Base-by-base conservation (phyloP, 2,888 invertebrate species). In the Sminthurinus aureus region DNA sequence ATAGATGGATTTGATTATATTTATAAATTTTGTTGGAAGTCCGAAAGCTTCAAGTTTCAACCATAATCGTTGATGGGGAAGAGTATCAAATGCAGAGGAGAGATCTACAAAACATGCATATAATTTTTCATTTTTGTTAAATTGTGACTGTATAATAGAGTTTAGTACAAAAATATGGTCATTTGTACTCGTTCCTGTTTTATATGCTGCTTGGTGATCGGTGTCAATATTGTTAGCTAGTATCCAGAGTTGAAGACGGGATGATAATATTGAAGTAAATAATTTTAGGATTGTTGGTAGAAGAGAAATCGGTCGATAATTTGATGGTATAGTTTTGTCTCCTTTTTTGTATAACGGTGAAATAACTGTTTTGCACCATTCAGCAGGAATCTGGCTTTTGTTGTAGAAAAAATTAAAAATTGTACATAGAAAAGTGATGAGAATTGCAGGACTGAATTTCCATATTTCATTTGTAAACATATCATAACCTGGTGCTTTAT, bases 101-200 rank as follows among this genome's bases (percentile, higher is more conserved):
- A 79, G 6, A 26, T 79, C 79, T 0, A 79, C 67, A 38, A 66
- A 79, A 6, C 64, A 64, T 0, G 79, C 67, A n/a, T 67, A 79
- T 18, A 79, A 38, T 26, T 67, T 79, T 26, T 18, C 6, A 1
- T 22, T 18, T 67, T 18, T 66, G 13, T 22, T 26, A 11, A 77
- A 8, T 64, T 51, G 50, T 4, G 52, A 58, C 2, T 69, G 13
- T 1, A 69, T 69, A 11, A 69, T 1, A 20, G 69, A 15, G 22
- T 20, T 69, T 11, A 69, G 69, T 11, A 22, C 22, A 69, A 69
- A 69, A n/a, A 69, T 22, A 11, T 69, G 69, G n/a, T 69, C 69
- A 4, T 18, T 51, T 18, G 50, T 50, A 12, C 26, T n/a, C 0
- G 15, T 26, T 15, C 38, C 38, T 12, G 2, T 75, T 20, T 75